These are phyloP conservation scores for Hylia prasina DNA, from an alignment of 2,113 vertebrate species.

Conservation along the genomic window DNA sequence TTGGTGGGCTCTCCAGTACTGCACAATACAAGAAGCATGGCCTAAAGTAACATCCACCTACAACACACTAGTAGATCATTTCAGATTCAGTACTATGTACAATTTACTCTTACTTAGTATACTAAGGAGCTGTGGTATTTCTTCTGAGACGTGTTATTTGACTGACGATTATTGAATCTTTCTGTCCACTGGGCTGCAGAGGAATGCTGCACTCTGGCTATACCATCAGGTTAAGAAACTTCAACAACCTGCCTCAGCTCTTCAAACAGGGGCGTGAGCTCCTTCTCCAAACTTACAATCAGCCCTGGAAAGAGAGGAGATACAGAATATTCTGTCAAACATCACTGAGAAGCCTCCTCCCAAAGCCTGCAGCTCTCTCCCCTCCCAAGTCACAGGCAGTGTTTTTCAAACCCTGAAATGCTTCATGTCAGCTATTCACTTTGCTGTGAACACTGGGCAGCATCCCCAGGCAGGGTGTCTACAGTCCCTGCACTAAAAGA, in stretches of 20 bases:
- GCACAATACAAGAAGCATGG: conserved; percentile 44
- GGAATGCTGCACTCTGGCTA: neutral
- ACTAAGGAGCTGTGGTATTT: conserved; percentile 41
- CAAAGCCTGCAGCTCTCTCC: neutral
- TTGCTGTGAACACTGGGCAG: neutral
- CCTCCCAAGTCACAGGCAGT: neutral
- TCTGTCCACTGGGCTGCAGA: conserved; percentile 32
- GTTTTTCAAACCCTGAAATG: neutral
- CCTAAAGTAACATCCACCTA: conserved; percentile 45
- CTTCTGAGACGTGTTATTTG: neutral
- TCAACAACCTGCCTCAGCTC: conserved; percentile 94
- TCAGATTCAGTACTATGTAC: conserved; percentile 58
- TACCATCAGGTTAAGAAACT: conserved; percentile 75
- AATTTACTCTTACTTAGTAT: conserved; percentile 62
- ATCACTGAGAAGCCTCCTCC: neutral
- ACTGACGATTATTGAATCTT: conserved; percentile 50
- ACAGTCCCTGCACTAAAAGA: neutral
- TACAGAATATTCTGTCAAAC: neutral
- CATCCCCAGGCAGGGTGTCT: neutral
- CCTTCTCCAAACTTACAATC: conserved; percentile 95
- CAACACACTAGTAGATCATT: conserved; percentile 54
- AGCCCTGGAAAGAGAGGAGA: conserved; percentile 77
- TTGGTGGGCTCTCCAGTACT: conserved; percentile 42
- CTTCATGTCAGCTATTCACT: neutral
- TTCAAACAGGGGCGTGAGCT: conserved; percentile 88